phyloP scores from a whole-genome alignment of 2,888 invertebrate species.

The Himalopsyche tibetana region DNA sequence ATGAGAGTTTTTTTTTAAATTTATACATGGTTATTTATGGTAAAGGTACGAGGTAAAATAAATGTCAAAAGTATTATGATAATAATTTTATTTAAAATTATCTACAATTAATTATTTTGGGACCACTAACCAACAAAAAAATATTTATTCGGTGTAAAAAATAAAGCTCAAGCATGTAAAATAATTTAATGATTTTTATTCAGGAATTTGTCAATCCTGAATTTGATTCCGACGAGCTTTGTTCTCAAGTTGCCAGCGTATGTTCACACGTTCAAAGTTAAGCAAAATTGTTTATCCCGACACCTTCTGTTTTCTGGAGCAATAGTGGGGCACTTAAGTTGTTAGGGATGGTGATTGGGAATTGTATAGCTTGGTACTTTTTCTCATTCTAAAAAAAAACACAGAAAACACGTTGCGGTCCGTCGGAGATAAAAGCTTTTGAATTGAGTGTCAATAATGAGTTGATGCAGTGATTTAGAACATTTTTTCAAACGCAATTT shows the following conservation, averaged over 20 bases:
- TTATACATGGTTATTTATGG: too few species aligned
- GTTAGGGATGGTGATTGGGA: not conserved
- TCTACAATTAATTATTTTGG: too few species aligned
- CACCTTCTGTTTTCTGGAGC: not conserved
- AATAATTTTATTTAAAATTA: too few species aligned
- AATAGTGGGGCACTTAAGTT: conserved; percentile 19
- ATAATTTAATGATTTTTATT: too few species aligned
- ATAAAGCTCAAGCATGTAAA: too few species aligned
- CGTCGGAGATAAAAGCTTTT: not conserved
- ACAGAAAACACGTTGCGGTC: not conserved
- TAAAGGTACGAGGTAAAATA: too few species aligned
- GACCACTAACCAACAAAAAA: too few species aligned
- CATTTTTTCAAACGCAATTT: not conserved
- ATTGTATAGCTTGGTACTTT: not conserved
- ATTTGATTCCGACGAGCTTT: not conserved
- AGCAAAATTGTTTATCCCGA: not conserved
- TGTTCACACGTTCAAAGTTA: not conserved
- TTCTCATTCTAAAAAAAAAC: not conserved
- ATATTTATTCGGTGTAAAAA: too few species aligned
- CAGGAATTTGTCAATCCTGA: not conserved
- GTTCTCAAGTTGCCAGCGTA: not conserved
- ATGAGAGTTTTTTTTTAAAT: too few species aligned
- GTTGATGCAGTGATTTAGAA: not conserved
- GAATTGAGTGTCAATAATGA: conserved; percentile 7
- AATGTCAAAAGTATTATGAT: too few species aligned